Base-by-base conservation (phyloP, 2,113 vertebrate species). In the Sapajus apella region DNA sequence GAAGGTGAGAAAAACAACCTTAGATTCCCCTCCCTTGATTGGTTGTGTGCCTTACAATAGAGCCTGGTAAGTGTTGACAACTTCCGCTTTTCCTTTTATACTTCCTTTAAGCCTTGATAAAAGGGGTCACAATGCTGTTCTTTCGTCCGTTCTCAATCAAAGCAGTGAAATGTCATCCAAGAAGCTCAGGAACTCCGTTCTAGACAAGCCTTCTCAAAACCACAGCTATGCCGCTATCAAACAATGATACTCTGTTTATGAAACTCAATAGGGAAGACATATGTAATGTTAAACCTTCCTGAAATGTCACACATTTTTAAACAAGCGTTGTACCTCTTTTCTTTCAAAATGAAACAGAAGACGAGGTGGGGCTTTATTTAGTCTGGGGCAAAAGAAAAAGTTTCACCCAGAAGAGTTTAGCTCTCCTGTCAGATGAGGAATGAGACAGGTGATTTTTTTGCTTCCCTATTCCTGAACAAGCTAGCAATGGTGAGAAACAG, bases 181-280 rank as follows among this genome's bases (percentile, higher is more conserved):
- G 76, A 79, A 35, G 58, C 25, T 11, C 82, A 45, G 81, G n/a
- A 79, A 21, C 32, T 52, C 27, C 55, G n/a, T 27, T 50, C 30
- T 7, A 23, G 89, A 47, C 27, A 1, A 61, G 56, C 18, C 6
- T 35, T 50, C 95, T 86, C 81, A 25, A 89, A 96, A 64, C 95
- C 95, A 70, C 88, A 96, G 95, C 91, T 25, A 76, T 13, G 47
- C 35, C 37, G 0, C 89, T 16, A 70, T 35, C 87, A 45, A 85
- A 97, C 95, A 96, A 80, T 68, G 96, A 95, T 50, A 30, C 84
- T 88, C 96, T 97, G 96, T 97, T 87, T 92, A 92, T 88, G 95
- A 89, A 96, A 96, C 88, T 0, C 2, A 50, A 93, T n/a, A 89
- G n/a, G 72, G 79, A 55, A 66, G 77, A 47, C 0, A 5, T 10